These are phyloP conservation scores for Leptatherina wallacei DNA, from an alignment of 2,797 vertebrate genomes.

Conservation along the genomic window DNA sequence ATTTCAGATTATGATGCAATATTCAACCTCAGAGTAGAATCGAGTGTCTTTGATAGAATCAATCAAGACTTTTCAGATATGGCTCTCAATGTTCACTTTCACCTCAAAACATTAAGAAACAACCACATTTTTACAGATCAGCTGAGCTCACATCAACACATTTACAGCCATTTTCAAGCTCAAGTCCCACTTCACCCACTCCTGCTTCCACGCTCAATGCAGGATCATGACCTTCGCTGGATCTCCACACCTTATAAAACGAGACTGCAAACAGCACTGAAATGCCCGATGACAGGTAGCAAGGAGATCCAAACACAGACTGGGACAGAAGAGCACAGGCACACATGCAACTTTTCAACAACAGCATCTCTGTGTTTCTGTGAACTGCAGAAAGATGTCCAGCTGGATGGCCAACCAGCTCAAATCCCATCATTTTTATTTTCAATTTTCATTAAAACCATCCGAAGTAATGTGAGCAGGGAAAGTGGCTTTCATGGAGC, in stretches of 20 bases:
- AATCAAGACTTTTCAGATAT: not conserved
- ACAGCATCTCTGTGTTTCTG: not conserved
- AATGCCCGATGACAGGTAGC: not conserved
- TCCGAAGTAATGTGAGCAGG: not conserved
- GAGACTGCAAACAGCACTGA: too few species aligned
- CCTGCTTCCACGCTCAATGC: not conserved
- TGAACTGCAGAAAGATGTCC: not conserved
- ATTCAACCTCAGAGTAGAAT: too few species aligned
- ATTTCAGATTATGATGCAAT: too few species aligned
- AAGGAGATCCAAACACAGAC: too few species aligned
- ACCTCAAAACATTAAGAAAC: not conserved
- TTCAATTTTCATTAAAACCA: not conserved
- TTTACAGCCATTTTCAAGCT: not conserved
- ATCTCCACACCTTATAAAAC: not conserved
- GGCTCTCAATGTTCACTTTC: not conserved
- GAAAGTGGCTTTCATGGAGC: not conserved
- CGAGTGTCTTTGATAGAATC: not conserved
- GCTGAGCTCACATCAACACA: not conserved
- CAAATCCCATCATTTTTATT: too few species aligned
- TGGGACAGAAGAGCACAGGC: too few species aligned
- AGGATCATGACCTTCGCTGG: not conserved
- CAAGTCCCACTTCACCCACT: not conserved
- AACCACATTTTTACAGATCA: constrained; percentile 5
- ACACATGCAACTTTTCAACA: not conserved
- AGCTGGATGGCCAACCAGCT: not conserved